Base-by-base conservation (phyloP, 2,888 invertebrate species). In the Hydroisotoma schaefferi region DNA sequence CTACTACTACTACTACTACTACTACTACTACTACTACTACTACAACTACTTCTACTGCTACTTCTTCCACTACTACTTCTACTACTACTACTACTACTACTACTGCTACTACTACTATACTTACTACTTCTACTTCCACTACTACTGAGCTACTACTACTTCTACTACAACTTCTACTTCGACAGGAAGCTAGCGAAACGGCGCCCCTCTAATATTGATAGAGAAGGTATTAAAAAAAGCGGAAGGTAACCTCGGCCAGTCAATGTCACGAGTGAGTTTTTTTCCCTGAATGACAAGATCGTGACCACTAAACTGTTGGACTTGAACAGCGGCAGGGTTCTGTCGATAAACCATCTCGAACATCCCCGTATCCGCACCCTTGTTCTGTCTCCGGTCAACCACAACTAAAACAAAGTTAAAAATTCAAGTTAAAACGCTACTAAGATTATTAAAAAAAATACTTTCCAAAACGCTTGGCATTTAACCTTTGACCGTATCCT, bases 401-500 rank as follows among this genome's bases (percentile, higher is more conserved):
- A 90, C 85, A 73, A 92, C 91, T 91, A 76, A 26, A 81, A 8
- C 23, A 3, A 23, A 44, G 4, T n/a, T 10, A 48, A 20, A 20
- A 38, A 22, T 33, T 26, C 8, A 43, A n/a, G n/a, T n/a, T n/a
- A n/a, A n/a, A n/a, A n/a, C n/a, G n/a, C n/a, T n/a, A n/a, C n/a
- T n/a, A n/a, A n/a, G n/a, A n/a, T n/a, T n/a, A n/a, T n/a, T n/a
- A n/a, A n/a, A n/a, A n/a, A n/a, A n/a, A n/a, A n/a, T n/a, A n/a
- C n/a, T n/a, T 33, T 33, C 8, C 15, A 15, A 33, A 33, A 33
- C 15, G 8, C 15, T 10, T 53, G n/a, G 38, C n/a, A 29, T 26
- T 38, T 44, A 63, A 85, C 93, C 93, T 85, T 92, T 94, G 55
- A 94, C 82, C 23, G 90, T 82, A 78, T 94, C 94, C 72, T 89